Percentiles rank a stretch among this genome's conserved stretches.
phyloP scores from a whole-genome alignment of 2,797 vertebrate genomes.

The Lycodopsis pacificus region DNA sequence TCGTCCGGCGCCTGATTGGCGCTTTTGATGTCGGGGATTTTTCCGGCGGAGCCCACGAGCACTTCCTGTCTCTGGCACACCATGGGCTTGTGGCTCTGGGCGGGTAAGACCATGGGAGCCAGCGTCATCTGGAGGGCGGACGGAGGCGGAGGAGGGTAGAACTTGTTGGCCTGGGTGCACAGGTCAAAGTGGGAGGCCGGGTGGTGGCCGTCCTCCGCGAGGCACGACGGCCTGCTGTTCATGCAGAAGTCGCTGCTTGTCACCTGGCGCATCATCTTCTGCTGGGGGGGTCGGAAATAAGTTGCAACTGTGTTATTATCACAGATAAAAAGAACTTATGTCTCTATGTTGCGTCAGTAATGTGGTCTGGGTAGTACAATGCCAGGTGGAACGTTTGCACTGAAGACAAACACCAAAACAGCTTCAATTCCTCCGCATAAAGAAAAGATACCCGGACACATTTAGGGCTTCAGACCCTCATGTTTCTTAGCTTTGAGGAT shows the following conservation, averaged over 20 bases:
- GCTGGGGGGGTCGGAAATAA: conserved; percentile 55
- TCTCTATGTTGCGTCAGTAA: background rate
- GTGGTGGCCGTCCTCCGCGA: conserved; percentile 92
- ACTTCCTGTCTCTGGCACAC: conserved; percentile 92
- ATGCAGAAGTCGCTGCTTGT: conserved; percentile 93
- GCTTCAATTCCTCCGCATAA: background rate
- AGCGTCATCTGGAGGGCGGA: conserved; percentile 83
- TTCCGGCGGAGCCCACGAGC: conserved; percentile 82
- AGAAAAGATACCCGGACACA: background rate
- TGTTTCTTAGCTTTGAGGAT: background rate
- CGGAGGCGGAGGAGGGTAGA: conserved; percentile 86
- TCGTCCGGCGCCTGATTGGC: conserved; percentile 87
- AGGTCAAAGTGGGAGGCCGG: conserved; percentile 92
- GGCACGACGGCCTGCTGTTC: conserved; percentile 91
- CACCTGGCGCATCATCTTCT: conserved; percentile 98
- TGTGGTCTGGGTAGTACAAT: background rate
- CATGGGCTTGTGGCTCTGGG: conserved; percentile 90
- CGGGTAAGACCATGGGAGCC: conserved; percentile 76
- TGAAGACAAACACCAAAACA: background rate
- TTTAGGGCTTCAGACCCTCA: background rate
- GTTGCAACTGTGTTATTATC: conserved; percentile 24
- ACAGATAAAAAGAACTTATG: background rate
- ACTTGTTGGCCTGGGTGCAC: conserved; percentile 93
- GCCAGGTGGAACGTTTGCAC: background rate
- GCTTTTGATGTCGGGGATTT: conserved; percentile 83